Evolutionary conservation across 2,113 vertebrate species (phyloP).

Genomic region (Macrotis lagotis): DNA sequence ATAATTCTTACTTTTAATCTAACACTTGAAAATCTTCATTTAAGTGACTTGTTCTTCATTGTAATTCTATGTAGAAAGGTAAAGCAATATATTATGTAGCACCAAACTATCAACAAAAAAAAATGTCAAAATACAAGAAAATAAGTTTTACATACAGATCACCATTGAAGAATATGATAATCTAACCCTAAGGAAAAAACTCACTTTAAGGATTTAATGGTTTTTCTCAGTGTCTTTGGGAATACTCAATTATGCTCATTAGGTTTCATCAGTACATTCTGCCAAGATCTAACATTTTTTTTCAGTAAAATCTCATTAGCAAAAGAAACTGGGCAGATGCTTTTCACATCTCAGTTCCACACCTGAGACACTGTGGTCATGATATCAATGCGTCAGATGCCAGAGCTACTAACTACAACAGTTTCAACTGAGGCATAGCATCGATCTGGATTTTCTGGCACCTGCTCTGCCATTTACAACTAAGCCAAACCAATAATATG

Average conservation of each 20-base stretch:
- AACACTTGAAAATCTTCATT: neutral
- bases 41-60: slow-evolving; percentile 41
- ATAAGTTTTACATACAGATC: neutral
- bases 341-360: slow-evolving; percentile 58
- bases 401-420: slow-evolving; percentile 6
- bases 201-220: neutral
- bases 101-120: neutral
- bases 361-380: neutral
- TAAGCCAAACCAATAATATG: slow-evolving; percentile 40
- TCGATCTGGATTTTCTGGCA: neutral
- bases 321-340: slow-evolving; percentile 60
- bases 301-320: slow-evolving; percentile 69
- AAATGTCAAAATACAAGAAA: neutral
- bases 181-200: slow-evolving; percentile 2
- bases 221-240: slow-evolving; percentile 31
- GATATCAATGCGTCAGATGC: neutral
- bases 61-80: neutral
- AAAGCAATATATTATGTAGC: neutral
- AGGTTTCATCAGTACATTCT: slow-evolving; percentile 48
- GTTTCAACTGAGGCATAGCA: neutral
- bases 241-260: slow-evolving; percentile 43
- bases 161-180: neutral
- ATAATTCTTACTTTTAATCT: slow-evolving; percentile 22
- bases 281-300: slow-evolving; percentile 51
- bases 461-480: slow-evolving; percentile 50